phyloP scores from a whole-genome alignment of 2,888 invertebrate genomes.

The Drosophila rellima region DNA sequence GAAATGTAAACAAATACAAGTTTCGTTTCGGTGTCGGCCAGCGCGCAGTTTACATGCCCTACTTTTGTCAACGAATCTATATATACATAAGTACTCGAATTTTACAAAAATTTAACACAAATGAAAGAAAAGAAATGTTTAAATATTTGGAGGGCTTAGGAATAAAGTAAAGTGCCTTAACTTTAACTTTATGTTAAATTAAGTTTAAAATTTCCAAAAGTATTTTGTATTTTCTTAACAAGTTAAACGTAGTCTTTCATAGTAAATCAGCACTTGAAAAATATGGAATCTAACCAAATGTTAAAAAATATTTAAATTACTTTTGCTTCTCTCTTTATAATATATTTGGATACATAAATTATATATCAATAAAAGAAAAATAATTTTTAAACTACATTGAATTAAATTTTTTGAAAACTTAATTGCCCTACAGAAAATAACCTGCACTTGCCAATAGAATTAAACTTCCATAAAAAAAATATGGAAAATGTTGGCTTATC shows the following conservation, averaged over 20 bases:
- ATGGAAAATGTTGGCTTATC: constrained; percentile 35
- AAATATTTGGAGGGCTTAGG: neutral
- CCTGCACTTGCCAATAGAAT: constrained; percentile 28
- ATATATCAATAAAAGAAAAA: too few species aligned
- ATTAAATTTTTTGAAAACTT: neutral
- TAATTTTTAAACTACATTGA: neutral
- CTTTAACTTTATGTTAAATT: too few species aligned
- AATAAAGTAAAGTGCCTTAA: too few species aligned
- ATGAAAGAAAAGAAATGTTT: neutral
- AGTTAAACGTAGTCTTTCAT: too few species aligned
- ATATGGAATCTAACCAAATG: too few species aligned
- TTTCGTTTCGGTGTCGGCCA: constrained; percentile 45
- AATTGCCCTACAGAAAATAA: constrained; percentile 1
- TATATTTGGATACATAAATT: too few species aligned
- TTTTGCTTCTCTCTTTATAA: too few species aligned
- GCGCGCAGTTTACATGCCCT: constrained; percentile 70
- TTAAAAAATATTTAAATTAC: too few species aligned
- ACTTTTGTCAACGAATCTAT: constrained; percentile 42
- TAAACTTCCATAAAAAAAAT: constrained; percentile 4
- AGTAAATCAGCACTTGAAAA: too few species aligned
- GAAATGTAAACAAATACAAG: constrained; percentile 64
- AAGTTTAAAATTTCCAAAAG: too few species aligned
- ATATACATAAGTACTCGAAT: constrained; percentile 22
- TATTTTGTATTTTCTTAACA: too few species aligned
- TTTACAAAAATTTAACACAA: neutral